Evolutionary conservation across 2,797 vertebrate species (phyloP).

Genomic region (Pantherophis vulpinus): DNA sequence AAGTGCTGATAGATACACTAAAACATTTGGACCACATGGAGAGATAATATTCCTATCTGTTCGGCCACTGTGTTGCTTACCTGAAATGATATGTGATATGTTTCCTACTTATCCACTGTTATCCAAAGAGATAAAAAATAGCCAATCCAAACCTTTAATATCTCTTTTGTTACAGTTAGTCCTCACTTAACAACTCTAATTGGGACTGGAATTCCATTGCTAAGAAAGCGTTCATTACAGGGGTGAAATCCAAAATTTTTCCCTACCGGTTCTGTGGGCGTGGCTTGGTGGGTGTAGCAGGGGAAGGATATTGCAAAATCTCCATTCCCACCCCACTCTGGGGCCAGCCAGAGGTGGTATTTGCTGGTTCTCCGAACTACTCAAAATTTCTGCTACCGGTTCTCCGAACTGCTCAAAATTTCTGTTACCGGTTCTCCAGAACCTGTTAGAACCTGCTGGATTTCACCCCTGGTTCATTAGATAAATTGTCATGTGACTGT

Average conservation of each 20-base stretch:
- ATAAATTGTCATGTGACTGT: neutral
- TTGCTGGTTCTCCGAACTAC: no score
- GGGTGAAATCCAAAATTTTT: no score
- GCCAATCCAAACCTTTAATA: neutral
- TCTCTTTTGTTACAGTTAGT: neutral
- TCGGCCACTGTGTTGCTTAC: neutral
- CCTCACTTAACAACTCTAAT: neutral
- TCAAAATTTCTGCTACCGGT: no score
- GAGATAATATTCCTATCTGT: neutral
- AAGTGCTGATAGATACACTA: neutral
- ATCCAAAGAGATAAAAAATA: neutral
- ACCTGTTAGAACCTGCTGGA: no score
- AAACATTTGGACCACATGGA: neutral
- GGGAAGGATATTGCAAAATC: no score
- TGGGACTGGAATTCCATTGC: neutral
- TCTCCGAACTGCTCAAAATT: no score
- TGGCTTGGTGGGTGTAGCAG: no score
- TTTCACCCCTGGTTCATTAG: neutral
- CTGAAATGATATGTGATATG: neutral
- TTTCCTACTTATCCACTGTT: neutral
- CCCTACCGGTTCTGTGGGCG: no score
- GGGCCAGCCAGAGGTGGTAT: no score
- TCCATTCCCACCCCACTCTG: no score
- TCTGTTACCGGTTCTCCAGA: no score
- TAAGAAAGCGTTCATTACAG: neutral